phyloP scores from a whole-genome alignment of 2,797 vertebrate genomes.

The Mormyrops attenuatus region DNA sequence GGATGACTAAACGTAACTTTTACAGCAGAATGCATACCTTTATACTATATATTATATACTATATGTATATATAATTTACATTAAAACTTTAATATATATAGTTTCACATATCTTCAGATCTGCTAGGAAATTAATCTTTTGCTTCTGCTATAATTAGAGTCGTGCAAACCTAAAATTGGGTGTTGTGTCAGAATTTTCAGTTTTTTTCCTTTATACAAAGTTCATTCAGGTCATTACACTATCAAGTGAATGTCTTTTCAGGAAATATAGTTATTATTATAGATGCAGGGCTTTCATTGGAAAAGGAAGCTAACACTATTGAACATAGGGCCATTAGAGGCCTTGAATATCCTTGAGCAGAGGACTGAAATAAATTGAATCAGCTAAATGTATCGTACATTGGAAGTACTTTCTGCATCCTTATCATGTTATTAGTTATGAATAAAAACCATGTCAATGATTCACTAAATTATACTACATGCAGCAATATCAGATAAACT shows the following conservation, averaged over 20 bases:
- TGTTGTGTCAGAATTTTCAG: neutral
- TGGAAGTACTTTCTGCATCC: neutral
- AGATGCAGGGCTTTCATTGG: neutral
- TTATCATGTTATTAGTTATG: neutral
- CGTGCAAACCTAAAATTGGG: neutral
- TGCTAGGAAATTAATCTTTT: neutral
- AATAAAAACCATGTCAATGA: neutral
- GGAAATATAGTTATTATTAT: neutral
- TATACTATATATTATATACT: neutral
- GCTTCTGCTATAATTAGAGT: neutral
- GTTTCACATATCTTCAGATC: neutral
- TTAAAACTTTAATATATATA: neutral
- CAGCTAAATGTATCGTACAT: neutral
- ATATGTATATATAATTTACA: neutral
- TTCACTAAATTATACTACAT: neutral
- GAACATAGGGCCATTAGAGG: neutral
- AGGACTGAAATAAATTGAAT: neutral
- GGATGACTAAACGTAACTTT: neutral
- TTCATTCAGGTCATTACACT: neutral
- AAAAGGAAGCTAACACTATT: neutral
- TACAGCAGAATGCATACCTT: neutral
- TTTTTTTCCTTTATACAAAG: neutral
- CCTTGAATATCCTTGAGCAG: neutral
- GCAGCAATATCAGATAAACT: neutral
- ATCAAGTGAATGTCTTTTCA: neutral